phyloP scores from a whole-genome alignment of 2,113 vertebrate genomes.

The Pedetes capensis region DNA sequence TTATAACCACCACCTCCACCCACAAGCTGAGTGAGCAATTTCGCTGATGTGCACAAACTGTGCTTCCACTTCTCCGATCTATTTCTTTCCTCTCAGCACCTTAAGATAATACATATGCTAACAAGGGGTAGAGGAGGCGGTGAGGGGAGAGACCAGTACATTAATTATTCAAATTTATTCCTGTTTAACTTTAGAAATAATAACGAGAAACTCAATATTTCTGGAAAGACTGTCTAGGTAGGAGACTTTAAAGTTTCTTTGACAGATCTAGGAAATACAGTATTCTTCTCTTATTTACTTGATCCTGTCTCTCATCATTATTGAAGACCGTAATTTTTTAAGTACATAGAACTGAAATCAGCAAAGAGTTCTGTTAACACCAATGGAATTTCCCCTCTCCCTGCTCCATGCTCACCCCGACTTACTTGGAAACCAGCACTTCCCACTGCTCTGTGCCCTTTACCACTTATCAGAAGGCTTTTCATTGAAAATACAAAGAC shows the following conservation, averaged over 20 bases:
- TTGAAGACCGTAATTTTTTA: constrained; percentile 57
- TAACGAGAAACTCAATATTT: constrained; percentile 71
- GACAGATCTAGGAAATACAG: constrained; percentile 48
- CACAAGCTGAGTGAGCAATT: not conserved
- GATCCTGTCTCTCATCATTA: constrained; percentile 39
- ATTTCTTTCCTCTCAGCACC: not conserved
- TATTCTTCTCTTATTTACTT: constrained; percentile 56
- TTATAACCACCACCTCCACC: not conserved
- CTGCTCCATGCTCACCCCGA: no score
- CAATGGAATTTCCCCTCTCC: accelerated
- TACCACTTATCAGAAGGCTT: not conserved
- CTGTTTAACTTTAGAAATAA: constrained; percentile 67
- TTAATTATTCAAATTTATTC: constrained; percentile 51
- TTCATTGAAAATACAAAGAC: constrained; percentile 20
- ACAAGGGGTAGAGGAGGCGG: constrained; percentile 51
- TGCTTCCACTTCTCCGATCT: not conserved
- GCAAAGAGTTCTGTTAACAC: not conserved
- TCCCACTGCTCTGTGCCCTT: not conserved
- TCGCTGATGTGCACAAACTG: not conserved
- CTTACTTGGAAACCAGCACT: not conserved
- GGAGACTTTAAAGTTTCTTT: constrained; percentile 52
- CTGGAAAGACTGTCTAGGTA: constrained; percentile 61
- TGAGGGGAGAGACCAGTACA: not conserved
- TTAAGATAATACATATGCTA: not conserved
- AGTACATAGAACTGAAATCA: constrained; percentile 15